Evolutionary conservation across 2,888 invertebrate species (phyloP).

Genomic region (Dicyrtomina minuta): DNA sequence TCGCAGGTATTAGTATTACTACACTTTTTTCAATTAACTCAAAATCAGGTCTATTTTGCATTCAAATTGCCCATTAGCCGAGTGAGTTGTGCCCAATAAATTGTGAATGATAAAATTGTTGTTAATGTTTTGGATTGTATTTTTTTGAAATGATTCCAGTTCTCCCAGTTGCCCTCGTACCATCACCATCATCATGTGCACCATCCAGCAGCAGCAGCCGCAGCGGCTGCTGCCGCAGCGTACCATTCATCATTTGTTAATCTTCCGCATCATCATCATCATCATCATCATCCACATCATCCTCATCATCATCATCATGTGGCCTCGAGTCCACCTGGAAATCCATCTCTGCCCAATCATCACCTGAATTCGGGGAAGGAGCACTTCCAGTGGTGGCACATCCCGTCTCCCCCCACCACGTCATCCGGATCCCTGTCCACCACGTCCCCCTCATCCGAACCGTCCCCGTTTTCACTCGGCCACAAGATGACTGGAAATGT

Average conservation of each 20-base stretch:
- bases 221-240: conserved; percentile 40
- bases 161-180: conserved; percentile 39
- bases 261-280: conserved; percentile 39
- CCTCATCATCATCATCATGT: conserved; percentile 5
- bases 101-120: background rate
- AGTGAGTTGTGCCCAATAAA: background rate
- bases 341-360: conserved; percentile 26
- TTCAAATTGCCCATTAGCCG: background rate
- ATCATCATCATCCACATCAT: conserved; percentile 23
- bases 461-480: background rate
- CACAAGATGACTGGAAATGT: conserved; percentile 1
- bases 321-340: conserved; percentile 17
- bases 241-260: conserved; percentile 47
- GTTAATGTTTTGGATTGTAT: too few relatives aligned
- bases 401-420: conserved; percentile 13
- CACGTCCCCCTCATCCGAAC: conserved; percentile 30
- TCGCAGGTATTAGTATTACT: too few relatives aligned
- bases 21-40: too few relatives aligned
- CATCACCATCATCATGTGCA: conserved; percentile 38
- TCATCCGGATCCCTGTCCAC: conserved; percentile 42
- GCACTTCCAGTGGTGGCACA: conserved; percentile 51
- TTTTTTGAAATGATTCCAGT: too few relatives aligned
- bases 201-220: conserved; percentile 38
- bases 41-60: background rate
- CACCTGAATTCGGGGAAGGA: conserved; percentile 40